Evolutionary conservation across 2,888 invertebrate species (phyloP).

Genomic region (Portevinia maculata): DNA sequence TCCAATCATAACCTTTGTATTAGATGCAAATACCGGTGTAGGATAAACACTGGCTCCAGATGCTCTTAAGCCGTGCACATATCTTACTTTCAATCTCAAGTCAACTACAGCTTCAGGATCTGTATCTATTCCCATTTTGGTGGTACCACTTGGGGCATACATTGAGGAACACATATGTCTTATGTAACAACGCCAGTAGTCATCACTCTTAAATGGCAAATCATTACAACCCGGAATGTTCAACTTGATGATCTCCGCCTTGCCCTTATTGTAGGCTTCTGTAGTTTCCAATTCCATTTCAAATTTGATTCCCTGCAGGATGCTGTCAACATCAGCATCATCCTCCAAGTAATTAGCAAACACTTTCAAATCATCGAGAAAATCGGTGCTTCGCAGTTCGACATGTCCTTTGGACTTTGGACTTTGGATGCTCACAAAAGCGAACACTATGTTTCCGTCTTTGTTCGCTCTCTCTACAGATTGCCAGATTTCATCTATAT

Average conservation of each 20-base stretch:
- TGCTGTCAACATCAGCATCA: constrained; percentile 81
- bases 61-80: constrained; percentile 86
- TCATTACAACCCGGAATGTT: constrained; percentile 76
- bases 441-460: constrained; percentile 53
- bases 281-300: constrained; percentile 82
- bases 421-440: constrained; percentile 75
- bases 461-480: constrained; percentile 25
- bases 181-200: constrained; percentile 87
- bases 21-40: constrained; percentile 89
- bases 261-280: constrained; percentile 79
- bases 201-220: constrained; percentile 76
- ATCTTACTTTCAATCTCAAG: constrained; percentile 86
- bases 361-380: constrained; percentile 84
- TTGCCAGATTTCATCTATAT: constrained; percentile 28
- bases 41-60: constrained; percentile 91
- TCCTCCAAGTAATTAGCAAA: constrained; percentile 84
- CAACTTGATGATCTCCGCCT: constrained; percentile 76
- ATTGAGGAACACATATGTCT: constrained; percentile 86
- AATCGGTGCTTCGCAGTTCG: constrained; percentile 83
- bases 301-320: constrained; percentile 79
- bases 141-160: constrained; percentile 87
- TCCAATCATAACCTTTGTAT: constrained; percentile 93
- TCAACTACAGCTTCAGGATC: constrained; percentile 87
- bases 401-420: constrained; percentile 83
- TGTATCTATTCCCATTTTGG: constrained; percentile 86